phyloP scores from a whole-genome alignment of 2,888 invertebrate species.

The Platycheirus rosarum region DNA sequence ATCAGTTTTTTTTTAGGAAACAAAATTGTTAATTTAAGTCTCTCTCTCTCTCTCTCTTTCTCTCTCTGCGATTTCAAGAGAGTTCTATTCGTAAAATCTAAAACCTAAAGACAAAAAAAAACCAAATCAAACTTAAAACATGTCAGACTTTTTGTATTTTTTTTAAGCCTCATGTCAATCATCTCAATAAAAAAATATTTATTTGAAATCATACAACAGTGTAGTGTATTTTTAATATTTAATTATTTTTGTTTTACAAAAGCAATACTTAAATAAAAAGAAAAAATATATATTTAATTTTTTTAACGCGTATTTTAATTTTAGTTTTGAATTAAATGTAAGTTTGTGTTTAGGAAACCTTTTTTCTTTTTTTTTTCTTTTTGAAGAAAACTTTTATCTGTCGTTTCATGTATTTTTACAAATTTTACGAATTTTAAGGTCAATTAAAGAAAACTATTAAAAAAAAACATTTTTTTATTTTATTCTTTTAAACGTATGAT shows the following conservation, averaged over 20 bases:
- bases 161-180: constrained; percentile 72
- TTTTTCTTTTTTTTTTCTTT: constrained; percentile 4
- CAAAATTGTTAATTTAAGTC: constrained; percentile 60
- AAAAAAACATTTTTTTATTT: constrained; percentile 34
- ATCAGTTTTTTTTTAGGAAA: constrained; percentile 61
- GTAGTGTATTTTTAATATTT: constrained; percentile 37
- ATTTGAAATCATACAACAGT: constrained; percentile 66
- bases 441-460: constrained; percentile 62
- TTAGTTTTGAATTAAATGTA: constrained; percentile 15
- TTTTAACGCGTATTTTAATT: constrained; percentile 3
- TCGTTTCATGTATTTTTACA: constrained; percentile 63
- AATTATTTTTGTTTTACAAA: constrained; percentile 9
- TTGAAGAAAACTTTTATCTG: constrained; percentile 43
- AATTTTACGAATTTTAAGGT: constrained; percentile 65
- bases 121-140: constrained; percentile 41
- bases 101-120: constrained; percentile 29
- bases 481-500: neutral
- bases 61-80: constrained; percentile 40
- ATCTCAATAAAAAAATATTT: constrained; percentile 72
- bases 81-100: constrained; percentile 46
- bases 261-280: constrained; percentile 7
- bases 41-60: too few relatives aligned
- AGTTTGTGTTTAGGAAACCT: constrained; percentile 1
- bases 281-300: constrained; percentile 11
- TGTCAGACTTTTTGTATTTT: constrained; percentile 70